A percentile compares a stretch with the other conserved stretches of the same genome.
phyloP scores from a whole-genome alignment of 1,140 invertebrate genomes.

The Cotesia glomerata region DNA sequence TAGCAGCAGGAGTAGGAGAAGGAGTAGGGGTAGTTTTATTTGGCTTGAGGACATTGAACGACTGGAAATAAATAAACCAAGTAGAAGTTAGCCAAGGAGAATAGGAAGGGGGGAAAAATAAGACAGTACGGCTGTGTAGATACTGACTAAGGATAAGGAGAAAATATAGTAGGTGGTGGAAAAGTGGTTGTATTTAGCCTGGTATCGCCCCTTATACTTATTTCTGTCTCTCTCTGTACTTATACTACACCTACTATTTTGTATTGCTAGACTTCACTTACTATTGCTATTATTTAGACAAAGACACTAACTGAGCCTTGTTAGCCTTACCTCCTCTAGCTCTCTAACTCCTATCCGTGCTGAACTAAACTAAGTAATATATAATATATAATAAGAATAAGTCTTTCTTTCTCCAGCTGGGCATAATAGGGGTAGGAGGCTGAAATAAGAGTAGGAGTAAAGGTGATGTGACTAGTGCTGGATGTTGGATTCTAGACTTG shows the following conservation, averaged over 20 bases:
- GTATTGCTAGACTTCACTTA: neutral
- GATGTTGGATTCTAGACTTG: neutral
- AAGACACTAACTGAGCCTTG: no score
- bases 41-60: conserved; percentile 21
- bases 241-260: conserved; percentile 4
- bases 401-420: no score
- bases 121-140: conserved; percentile 7
- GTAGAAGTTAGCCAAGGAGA: neutral
- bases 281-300: no score
- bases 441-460: conserved; percentile 8
- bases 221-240: no score
- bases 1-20: conserved; percentile 2
- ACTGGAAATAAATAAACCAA: conserved; percentile 34
- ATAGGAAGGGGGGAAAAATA: neutral
- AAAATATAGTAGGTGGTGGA: conserved; percentile 9
- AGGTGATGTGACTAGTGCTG: neutral
- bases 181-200: conserved; percentile 51
- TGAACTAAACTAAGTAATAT: no score
- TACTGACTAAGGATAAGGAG: conserved; percentile 18
- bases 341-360: no score
- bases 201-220: conserved; percentile 40
- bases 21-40: conserved; percentile 42
- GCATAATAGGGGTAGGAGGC: no score
- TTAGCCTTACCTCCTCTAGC: no score
- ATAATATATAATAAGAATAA: no score